Evolutionary conservation across 1,140 invertebrate species (phyloP), one percentile per base, ranked within the genome.

Genomic region (Drosophila busckii): DNA sequence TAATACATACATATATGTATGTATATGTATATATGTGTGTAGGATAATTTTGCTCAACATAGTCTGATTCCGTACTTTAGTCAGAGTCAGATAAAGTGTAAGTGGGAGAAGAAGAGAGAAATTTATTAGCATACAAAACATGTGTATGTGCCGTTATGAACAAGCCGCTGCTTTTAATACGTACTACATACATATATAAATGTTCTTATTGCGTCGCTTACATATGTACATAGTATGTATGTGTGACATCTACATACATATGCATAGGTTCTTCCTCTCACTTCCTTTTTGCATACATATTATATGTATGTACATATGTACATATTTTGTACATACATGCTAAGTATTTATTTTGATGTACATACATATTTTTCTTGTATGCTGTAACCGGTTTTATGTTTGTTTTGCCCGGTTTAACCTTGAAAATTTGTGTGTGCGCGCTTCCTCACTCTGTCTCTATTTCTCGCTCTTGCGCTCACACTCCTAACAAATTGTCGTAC

Each of bases 371-470:
- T 55, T 31, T 4, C 28, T 29, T 53, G 23, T 76, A 67, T 78
- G 62, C 37, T 80, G 59, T 82, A 82, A 82, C 75, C 75, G 75
- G 75, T 82, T 82, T 82, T 75, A 83, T 82, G 75, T 82, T 82
- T 82, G 75, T 82, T 82, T 83, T 82, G 69, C 75, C 75, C 75
- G 76, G 76, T 75, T 82, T 82, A 82, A 82, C 75, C 75, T 82
- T 82, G 75, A 82, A 82, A 82, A 56, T 68, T 53, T 35, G 68
- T 66, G n/a, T n/a, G n/a, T n/a, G n/a, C n/a, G n/a, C n/a, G n/a
- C n/a, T n/a, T n/a, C n/a, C n/a, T n/a, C n/a, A n/a, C n/a, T n/a
- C n/a, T n/a, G n/a, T n/a, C n/a, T n/a, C n/a, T n/a, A n/a, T n/a
- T n/a, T n/a, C n/a, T n/a, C n/a, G n/a, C n/a, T n/a, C n/a, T n/a